phyloP scores from a whole-genome alignment of 2,113 vertebrate species.

The Macaca nemestrina region DNA sequence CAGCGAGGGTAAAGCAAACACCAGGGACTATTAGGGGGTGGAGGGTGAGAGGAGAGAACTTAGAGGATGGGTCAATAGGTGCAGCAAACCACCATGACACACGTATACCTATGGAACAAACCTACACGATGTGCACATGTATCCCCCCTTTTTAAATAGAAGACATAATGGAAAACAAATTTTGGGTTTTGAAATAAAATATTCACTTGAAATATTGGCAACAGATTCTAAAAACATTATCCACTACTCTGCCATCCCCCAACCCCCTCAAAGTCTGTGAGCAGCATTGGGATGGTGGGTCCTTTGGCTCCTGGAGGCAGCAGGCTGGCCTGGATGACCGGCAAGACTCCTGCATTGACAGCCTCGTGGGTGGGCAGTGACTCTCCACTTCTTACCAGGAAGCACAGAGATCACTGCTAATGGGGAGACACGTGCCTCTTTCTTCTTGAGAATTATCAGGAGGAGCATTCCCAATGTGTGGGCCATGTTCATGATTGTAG shows the following conservation, averaged over 20 bases:
- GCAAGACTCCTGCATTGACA: background rate
- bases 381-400: background rate
- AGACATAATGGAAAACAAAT: too few species aligned
- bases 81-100: too few species aligned
- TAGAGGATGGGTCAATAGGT: too few species aligned
- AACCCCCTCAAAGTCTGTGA: background rate
- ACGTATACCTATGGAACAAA: too few species aligned
- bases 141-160: too few species aligned
- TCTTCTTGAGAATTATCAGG: background rate
- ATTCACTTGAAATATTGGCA: background rate
- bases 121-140: too few species aligned
- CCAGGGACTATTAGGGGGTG: too few species aligned
- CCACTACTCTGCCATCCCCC: fast-evolving
- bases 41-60: too few species aligned
- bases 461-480: background rate
- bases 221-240: background rate
- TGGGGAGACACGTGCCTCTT: background rate
- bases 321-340: background rate
- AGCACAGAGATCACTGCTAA: background rate
- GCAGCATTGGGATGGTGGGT: background rate
- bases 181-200: background rate
- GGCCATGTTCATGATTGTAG: background rate
- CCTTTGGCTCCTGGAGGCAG: background rate
- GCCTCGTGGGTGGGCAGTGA: fast-evolving
- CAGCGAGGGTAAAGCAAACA: too few species aligned